These are phyloP conservation scores for Tonatia bakeri DNA, from an alignment of 2,113 vertebrate species.

Conservation along the genomic window DNA sequence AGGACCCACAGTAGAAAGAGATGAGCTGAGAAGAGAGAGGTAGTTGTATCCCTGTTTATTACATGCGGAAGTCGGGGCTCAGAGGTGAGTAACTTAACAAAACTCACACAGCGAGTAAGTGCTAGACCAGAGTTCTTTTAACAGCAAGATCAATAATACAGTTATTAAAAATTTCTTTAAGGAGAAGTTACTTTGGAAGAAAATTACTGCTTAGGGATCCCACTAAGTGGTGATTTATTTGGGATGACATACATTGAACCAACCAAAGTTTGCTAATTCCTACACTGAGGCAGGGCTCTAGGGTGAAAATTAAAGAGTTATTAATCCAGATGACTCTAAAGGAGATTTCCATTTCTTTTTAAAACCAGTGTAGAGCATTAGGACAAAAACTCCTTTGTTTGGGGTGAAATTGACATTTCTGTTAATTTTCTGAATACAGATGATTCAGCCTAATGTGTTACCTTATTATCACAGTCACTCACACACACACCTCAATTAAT, in stretches of 20 bases:
- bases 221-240: background rate
- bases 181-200: constrained; percentile 2
- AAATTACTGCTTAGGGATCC: background rate
- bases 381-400: background rate
- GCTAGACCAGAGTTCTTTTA: background rate
- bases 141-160: background rate
- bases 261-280: background rate
- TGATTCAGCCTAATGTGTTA: background rate
- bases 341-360: background rate
- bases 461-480: background rate
- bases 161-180: background rate
- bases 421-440: background rate
- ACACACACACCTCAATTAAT: background rate
- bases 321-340: background rate
- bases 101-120: background rate
- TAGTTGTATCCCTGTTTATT: background rate
- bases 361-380: background rate
- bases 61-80: background rate
- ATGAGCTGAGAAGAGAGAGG: background rate
- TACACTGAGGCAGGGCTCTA: background rate
- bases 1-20: background rate
- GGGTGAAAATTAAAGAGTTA: background rate
- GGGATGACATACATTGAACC: background rate
- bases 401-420: background rate
- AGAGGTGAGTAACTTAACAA: background rate